A percentile compares a stretch with the other conserved stretches of the same genome.
Evolutionary conservation across 2,888 invertebrate genomes (phyloP).

Genomic region (Epinotia bilunana): DNA sequence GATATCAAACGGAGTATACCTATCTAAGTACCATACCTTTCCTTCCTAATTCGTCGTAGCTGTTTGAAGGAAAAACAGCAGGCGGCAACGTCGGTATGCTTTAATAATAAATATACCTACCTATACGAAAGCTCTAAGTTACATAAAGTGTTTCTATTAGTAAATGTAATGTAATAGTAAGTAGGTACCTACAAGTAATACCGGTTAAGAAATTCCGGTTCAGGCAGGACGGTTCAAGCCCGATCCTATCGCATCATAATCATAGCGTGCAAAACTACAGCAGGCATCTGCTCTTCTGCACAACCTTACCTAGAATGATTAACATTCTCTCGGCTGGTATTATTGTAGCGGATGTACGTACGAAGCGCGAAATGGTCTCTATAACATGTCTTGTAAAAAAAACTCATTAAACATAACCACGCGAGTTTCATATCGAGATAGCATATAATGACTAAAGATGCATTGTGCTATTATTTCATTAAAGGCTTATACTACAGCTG

Average conservation of each 20-base stretch:
- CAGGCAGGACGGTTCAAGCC: not conserved
- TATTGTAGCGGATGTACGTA: constrained; percentile 12
- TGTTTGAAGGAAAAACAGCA: too few relatives aligned
- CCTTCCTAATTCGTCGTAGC: too few relatives aligned
- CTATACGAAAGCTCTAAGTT: constrained; percentile 5
- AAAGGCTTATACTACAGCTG: not conserved
- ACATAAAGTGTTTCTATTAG: constrained; percentile 6
- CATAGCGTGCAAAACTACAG: not conserved
- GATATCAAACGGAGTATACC: not conserved
- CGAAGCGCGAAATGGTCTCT: not conserved
- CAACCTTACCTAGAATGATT: constrained; percentile 1
- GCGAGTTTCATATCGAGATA: constrained; percentile 2
- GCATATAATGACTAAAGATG: not conserved
- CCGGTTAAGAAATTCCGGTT: constrained; percentile 9
- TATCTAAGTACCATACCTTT: not conserved
- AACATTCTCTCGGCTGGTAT: not conserved
- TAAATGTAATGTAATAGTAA: constrained; percentile 3
- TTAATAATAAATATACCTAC: too few relatives aligned
- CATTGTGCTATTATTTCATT: not conserved
- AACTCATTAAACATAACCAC: constrained; percentile 5
- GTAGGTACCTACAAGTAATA: constrained; percentile 12
- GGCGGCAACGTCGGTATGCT: too few relatives aligned
- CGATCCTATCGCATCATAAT: not conserved
- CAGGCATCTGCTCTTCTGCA: not conserved
- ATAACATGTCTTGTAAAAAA: constrained; percentile 5